Percentiles rank a stretch among this genome's conserved stretches.
Evolutionary conservation across 2,888 invertebrate genomes (phyloP).

Genomic region (Piscicola geometra): DNA sequence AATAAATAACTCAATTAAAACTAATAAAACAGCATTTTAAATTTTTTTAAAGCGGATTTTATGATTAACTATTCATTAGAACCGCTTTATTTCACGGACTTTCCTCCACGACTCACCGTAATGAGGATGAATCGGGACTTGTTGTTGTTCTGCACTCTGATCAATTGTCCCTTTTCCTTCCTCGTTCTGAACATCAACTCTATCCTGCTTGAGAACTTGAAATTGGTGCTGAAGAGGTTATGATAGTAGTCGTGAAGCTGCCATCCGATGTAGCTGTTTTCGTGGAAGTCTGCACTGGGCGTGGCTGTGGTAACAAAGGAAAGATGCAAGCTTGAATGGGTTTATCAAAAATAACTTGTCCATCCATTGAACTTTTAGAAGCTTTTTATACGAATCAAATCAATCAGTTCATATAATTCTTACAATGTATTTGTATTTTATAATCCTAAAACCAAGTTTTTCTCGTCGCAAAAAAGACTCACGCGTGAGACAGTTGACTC

Average conservation of each 20-base stretch:
- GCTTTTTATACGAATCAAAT: too few species aligned
- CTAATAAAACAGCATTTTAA: background rate
- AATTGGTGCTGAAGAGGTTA: background rate
- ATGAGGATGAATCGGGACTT: constrained; percentile 73
- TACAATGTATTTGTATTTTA: too few species aligned
- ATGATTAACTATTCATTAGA: too few species aligned
- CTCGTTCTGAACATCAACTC: constrained; percentile 88
- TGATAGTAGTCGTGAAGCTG: constrained; percentile 63
- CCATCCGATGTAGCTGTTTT: constrained; percentile 90
- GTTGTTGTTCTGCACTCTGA: constrained; percentile 61
- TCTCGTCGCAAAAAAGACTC: too few species aligned
- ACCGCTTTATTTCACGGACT: too few species aligned
- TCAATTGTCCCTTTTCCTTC: constrained; percentile 85
- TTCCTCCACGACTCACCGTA: constrained; percentile 59
- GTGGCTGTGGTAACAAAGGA: too few species aligned
- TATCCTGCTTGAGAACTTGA: constrained; percentile 56
- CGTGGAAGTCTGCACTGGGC: constrained; percentile 69
- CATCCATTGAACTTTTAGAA: background rate
- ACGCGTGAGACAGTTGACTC: constrained; percentile 59
- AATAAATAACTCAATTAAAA: background rate
- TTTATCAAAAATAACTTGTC: constrained; percentile 28
- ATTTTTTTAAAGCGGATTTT: too few species aligned
- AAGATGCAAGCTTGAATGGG: too few species aligned
- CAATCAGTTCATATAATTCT: too few species aligned
- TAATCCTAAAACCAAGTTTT: too few species aligned